Evolutionary conservation across 2,113 vertebrate species (phyloP).

Genomic region (Callorhinus ursinus): DNA sequence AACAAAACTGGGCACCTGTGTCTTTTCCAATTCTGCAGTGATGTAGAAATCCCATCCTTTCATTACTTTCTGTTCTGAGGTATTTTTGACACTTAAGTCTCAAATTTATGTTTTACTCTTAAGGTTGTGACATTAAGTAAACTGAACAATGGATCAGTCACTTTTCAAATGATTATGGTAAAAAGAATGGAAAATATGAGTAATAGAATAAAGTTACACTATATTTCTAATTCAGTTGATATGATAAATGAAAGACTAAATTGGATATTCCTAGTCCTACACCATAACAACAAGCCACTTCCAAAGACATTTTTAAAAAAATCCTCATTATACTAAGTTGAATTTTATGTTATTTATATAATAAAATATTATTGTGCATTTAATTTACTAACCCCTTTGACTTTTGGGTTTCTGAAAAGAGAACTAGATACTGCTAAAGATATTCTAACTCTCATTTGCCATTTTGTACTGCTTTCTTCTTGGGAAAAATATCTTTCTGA

Average conservation of each 20-base stretch:
- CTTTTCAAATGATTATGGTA: background rate
- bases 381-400: background rate
- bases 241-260: background rate
- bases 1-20: slow-evolving; percentile 39
- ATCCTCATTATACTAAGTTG: background rate
- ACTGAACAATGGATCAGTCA: background rate
- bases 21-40: slow-evolving; percentile 28
- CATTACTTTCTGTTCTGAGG: background rate
- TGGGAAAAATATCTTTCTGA: background rate
- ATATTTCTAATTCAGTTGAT: background rate
- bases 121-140: background rate
- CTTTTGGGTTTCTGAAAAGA: background rate
- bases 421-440: background rate
- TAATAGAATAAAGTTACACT: background rate
- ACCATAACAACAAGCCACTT: background rate
- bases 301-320: background rate
- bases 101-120: background rate
- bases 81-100: background rate
- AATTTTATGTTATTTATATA: background rate
- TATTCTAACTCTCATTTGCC: background rate
- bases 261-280: background rate
- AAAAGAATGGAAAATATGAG: background rate
- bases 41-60: background rate
- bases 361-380: background rate
- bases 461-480: background rate